These are phyloP conservation scores for Melanotaenia duboulayi DNA, from an alignment of 2,113 vertebrate species.

Conservation along the genomic window DNA sequence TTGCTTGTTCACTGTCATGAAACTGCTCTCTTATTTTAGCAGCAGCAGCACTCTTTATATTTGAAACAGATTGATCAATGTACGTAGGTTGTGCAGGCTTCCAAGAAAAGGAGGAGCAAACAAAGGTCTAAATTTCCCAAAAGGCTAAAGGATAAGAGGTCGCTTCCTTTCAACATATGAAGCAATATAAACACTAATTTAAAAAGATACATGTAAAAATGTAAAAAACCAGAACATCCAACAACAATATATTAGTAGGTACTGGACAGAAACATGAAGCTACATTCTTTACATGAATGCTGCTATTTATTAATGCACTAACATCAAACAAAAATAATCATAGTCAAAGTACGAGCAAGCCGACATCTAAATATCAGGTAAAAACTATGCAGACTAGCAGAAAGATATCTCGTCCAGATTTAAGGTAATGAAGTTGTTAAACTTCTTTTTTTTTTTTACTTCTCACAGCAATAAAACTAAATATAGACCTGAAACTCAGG, in stretches of 20 bases:
- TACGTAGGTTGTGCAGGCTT: not conserved
- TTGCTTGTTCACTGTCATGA: not conserved
- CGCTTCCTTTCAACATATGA: no score
- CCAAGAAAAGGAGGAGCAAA: slow-evolving; percentile 4
- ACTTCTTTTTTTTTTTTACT: no score
- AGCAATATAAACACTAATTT: no score
- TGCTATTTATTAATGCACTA: not conserved
- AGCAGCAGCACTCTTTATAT: slow-evolving; percentile 24
- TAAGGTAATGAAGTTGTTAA: no score
- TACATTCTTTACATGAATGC: not conserved
- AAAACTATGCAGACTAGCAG: not conserved
- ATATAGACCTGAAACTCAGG: no score
- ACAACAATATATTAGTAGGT: no score
- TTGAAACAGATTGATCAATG: not conserved
- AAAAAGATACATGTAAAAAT: no score
- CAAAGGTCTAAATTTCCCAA: not conserved
- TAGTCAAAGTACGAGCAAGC: not conserved
- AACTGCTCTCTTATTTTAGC: not conserved
- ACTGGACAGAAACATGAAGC: no score
- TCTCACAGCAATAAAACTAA: no score
- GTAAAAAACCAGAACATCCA: no score
- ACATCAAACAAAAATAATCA: not conserved
- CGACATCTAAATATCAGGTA: not conserved
- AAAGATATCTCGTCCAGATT: not conserved
- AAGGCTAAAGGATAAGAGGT: not conserved